Percentiles rank a stretch among this genome's conserved stretches.
Conservation (phyloP, 2,888 invertebrate species). For the Emmelina monodactyla region DNA sequence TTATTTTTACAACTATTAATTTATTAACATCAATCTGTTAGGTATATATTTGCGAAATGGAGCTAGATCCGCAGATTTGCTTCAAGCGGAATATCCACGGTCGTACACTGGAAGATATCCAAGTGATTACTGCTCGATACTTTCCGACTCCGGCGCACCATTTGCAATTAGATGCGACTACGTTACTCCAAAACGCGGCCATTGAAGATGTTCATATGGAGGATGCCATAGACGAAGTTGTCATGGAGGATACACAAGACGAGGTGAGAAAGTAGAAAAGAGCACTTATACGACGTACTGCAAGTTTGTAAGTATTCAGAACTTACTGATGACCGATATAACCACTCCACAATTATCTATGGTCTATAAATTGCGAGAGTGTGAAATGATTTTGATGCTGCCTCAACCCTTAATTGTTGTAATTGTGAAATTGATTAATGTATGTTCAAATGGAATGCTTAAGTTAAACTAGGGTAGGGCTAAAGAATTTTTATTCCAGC, state of each 20-base stretch:
- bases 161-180: conserved; percentile 81
- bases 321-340: neutral
- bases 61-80: conserved; percentile 80
- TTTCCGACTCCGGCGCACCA: conserved; percentile 83
- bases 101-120: conserved; percentile 79
- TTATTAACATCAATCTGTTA: conserved; percentile 37
- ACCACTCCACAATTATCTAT: neutral
- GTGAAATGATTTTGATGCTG: neutral
- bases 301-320: no score
- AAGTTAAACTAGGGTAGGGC: conserved; percentile 33
- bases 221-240: conserved; percentile 62
- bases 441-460: neutral
- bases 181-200: conserved; percentile 82
- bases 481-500: conserved; percentile 57
- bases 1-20: conserved; percentile 2
- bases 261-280: conserved; percentile 40
- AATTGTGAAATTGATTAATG: no score
- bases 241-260: conserved; percentile 44
- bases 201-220: conserved; percentile 90
- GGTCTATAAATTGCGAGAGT: neutral
- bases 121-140: conserved; percentile 75
- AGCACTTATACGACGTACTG: no score
- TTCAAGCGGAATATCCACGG: conserved; percentile 86
- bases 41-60: conserved; percentile 92
- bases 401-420: no score